Evolutionary conservation across 1,140 invertebrate genomes (phyloP).

Genomic region (Apocrypta bakeri): DNA sequence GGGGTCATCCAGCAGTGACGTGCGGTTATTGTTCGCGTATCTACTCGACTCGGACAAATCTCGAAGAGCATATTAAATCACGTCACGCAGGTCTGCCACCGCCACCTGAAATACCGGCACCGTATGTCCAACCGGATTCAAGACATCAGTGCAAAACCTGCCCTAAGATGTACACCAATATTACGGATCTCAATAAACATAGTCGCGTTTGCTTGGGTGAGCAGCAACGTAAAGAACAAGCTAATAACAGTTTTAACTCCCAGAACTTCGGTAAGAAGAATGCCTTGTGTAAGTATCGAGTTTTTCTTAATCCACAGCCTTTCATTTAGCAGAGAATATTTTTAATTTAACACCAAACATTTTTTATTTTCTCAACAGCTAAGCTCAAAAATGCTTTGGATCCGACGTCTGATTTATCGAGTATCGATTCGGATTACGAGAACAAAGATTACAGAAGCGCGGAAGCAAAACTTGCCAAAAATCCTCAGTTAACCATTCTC

Average conservation of each 20-base stretch:
- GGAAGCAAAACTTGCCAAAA: conserved; percentile 71
- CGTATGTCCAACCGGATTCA: conserved; percentile 63
- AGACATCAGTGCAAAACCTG: conserved; percentile 70
- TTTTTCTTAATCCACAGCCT: too few species aligned
- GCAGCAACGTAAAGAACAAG: conserved; percentile 57
- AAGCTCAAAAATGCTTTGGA: conserved; percentile 54
- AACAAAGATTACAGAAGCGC: conserved; percentile 68
- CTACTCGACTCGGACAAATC: conserved; percentile 73
- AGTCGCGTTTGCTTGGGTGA: conserved; percentile 62
- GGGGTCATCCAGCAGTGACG: conserved; percentile 74
- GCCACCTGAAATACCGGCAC: conserved; percentile 58
- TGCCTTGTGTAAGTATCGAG: conserved; percentile 23
- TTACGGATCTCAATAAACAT: conserved; percentile 69
- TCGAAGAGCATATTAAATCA: conserved; percentile 74
- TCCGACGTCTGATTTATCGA: conserved; percentile 66
- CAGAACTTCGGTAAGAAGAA: conserved; percentile 35
- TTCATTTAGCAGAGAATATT: too few species aligned
- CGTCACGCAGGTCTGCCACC: conserved; percentile 69
- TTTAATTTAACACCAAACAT: too few species aligned
- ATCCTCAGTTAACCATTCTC: conserved; percentile 71
- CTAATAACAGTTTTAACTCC: conserved; percentile 44
- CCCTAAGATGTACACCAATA: conserved; percentile 67
- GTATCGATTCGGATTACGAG: conserved; percentile 66
- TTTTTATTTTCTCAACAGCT: conserved; percentile 43
- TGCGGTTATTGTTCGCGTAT: conserved; percentile 72